These are phyloP conservation scores for Mionectes olivaceus DNA, from an alignment of 2,797 vertebrate genomes.

Conservation along the genomic window DNA sequence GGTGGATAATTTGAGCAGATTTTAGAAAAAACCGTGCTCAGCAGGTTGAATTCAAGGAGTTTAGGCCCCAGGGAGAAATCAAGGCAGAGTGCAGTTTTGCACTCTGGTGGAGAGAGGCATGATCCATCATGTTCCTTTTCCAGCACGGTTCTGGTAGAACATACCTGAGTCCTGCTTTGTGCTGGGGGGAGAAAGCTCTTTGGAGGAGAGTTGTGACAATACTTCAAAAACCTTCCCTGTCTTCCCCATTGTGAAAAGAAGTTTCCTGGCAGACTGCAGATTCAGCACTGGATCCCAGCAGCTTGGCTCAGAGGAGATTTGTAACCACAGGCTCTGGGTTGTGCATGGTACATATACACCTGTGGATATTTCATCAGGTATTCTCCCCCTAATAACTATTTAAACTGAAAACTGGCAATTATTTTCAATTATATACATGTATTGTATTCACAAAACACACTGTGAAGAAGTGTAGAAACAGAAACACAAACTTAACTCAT, in stretches of 20 bases:
- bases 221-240: not conserved
- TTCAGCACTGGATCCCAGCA: not conserved
- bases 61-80: not conserved
- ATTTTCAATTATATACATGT: not conserved
- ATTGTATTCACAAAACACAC: not conserved
- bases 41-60: not conserved
- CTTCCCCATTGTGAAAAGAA: not conserved
- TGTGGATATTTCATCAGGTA: not conserved
- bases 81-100: not conserved
- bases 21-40: not conserved
- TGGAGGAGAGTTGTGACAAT: not conserved
- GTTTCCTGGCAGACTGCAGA: not conserved
- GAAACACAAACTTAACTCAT: not conserved
- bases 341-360: not conserved
- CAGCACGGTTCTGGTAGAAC: not conserved
- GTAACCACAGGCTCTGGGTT: not conserved
- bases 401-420: conserved; percentile 20
- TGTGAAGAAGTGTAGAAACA: not conserved
- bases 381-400: conserved; percentile 20
- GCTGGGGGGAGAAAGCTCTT: not conserved
- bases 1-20: not conserved
- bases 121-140: not conserved
- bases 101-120: not conserved
- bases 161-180: not conserved
- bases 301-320: not conserved